phyloP scores from a whole-genome alignment of 1,140 invertebrate genomes.

The Trichogramma pretiosum region DNA sequence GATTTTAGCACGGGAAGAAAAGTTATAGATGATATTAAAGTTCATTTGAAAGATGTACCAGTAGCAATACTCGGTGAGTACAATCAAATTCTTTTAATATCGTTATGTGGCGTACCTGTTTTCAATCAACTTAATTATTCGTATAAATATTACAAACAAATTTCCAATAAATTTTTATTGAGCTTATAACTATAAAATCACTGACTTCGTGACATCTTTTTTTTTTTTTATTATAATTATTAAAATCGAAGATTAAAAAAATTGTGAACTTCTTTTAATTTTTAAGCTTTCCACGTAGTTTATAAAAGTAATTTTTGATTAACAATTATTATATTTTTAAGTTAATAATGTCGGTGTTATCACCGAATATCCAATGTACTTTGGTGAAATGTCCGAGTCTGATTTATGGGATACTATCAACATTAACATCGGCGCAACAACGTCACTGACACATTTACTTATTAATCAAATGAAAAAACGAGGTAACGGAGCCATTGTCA shows the following conservation, averaged over 20 bases:
- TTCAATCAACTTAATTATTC: too few species aligned
- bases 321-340: conserved; percentile 39
- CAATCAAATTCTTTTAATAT: not conserved
- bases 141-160: too few species aligned
- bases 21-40: conserved; percentile 59
- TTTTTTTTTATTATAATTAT: not conserved
- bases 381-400: conserved; percentile 64
- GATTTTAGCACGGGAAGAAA: conserved; percentile 69
- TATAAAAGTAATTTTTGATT: not conserved
- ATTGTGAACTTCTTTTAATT: too few species aligned
- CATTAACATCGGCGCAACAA: conserved; percentile 76
- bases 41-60: conserved; percentile 60
- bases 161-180: not conserved
- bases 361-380: conserved; percentile 72
- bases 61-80: conserved; percentile 74
- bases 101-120: too few species aligned
- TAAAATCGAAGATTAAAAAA: too few species aligned
- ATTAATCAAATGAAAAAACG: conserved; percentile 68
- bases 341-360: conserved; percentile 87
- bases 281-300: too few species aligned
- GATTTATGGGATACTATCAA: conserved; percentile 76
- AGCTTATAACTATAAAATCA: too few species aligned
- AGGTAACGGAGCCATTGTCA: conserved; percentile 72
- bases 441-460: conserved; percentile 71
- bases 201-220: not conserved